Evolutionary conservation across 2,797 vertebrate genomes (phyloP), one percentile per base, ranked within the genome.

Genomic region (Rhodeus uyekii): DNA sequence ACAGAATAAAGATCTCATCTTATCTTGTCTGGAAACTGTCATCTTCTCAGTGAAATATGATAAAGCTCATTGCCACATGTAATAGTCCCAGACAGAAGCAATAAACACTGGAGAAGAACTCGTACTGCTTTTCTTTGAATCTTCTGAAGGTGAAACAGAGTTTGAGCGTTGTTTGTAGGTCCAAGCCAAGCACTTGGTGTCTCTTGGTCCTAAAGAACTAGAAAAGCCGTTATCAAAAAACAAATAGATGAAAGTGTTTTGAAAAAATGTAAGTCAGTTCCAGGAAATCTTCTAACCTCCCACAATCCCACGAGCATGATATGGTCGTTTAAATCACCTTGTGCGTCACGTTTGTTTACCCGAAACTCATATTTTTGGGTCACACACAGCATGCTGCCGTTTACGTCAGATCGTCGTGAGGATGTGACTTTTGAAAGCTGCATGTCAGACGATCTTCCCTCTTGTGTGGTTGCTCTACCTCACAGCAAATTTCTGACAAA

Each of bases 371-470:
- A 44, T 63, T 50, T n/a, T 36, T 50, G 29, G 55, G 10, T 72
- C 42, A 5, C 44, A 19, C 27, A 55, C 48, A 55, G 18, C 5
- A 32, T 44, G 24, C 58, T 42, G 61, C 63, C 46, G 50, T 48
- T 68, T 60, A 42, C 27, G 6, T 82, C 63, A 82, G 46, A 76
- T 60, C 69, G 63, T 48, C 22, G 8, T 27, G 38, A 76, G 46
- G 44, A 64, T 65, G 69, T 8, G 46, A 75, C 24, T 81, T 81
- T 74, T 73, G 44, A 38, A 81, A 74, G 69, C 69, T 67, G 48
- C 72, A 55, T 75, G 79, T 73, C n/a, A 63, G 44, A 24, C 19
- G 14, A 42, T 74, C 42, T 50, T 78, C 29, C n/a, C n/a, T 50
- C 3, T 22, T 13, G 39, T n/a, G 16, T 63, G 55, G 53, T 5